phyloP scores from a whole-genome alignment of 2,113 vertebrate species.

The Tricholaema leucomelas region DNA sequence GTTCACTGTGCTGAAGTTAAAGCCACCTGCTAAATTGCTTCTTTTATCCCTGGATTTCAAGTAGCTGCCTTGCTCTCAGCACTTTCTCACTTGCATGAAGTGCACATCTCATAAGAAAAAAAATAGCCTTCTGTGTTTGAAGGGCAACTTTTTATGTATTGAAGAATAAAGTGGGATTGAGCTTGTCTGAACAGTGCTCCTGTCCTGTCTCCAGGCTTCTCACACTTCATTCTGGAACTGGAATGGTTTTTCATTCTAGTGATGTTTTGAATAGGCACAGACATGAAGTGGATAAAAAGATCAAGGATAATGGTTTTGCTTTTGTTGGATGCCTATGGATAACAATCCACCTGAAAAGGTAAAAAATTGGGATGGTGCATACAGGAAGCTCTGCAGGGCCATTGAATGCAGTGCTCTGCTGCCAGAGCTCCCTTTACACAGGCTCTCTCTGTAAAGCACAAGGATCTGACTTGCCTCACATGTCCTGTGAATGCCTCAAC shows the following conservation, averaged over 20 bases:
- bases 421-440: not conserved
- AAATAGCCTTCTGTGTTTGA: not conserved
- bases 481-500: not conserved
- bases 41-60: conserved; percentile 22
- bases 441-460: accelerated
- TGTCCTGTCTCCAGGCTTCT: not conserved
- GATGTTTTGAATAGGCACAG: not conserved
- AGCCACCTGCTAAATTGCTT: not conserved
- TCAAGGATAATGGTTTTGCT: not conserved
- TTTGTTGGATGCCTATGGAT: not conserved
- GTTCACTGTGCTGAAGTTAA: not conserved
- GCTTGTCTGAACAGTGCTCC: not conserved
- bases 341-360: not conserved
- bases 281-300: not conserved
- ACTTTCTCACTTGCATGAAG: conserved; percentile 7
- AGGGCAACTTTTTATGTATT: not conserved
- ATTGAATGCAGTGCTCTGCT: not conserved
- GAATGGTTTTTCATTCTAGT: not conserved
- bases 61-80: not conserved
- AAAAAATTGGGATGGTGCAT: not conserved
- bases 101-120: not conserved
- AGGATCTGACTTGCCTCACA: not conserved
- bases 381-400: not conserved
- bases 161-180: not conserved
- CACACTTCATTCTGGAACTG: not conserved